Conservation (phyloP, 2,113 vertebrate genomes). For the Nipponia nippon region DNA sequence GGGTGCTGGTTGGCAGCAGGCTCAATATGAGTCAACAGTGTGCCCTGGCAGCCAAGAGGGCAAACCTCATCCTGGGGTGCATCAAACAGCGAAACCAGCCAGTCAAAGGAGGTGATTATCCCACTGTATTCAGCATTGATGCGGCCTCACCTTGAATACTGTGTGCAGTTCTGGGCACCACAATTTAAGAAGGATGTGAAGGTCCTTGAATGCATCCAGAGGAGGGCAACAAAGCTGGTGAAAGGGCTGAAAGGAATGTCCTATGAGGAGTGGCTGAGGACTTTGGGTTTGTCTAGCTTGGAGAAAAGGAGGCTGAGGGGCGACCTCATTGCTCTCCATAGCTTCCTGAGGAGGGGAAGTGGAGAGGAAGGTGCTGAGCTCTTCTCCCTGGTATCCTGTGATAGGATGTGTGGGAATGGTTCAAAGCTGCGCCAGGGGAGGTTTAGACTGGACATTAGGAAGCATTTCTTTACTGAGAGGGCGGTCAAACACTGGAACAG, state of each 20-base stretch:
- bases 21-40: not conserved
- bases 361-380: not conserved
- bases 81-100: no score
- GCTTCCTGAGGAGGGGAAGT: not conserved
- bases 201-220: not conserved
- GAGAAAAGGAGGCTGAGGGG: not conserved
- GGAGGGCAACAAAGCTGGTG: not conserved
- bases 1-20: not conserved
- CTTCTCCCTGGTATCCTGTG: not conserved
- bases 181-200: not conserved
- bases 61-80: not conserved
- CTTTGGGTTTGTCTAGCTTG: not conserved
- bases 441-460: not conserved
- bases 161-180: not conserved
- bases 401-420: not conserved
- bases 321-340: not conserved
- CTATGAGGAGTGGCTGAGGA: not conserved
- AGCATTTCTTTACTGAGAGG: not conserved
- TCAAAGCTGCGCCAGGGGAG: not conserved
- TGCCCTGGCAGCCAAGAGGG: not conserved
- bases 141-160: not conserved
- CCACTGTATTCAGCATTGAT: accelerated
- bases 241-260: not conserved
- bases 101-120: not conserved
- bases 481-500: not conserved